Base-by-base conservation (phyloP, 1,140 invertebrate genomes). In the Pachyrhynchus sulphureomaculatus region DNA sequence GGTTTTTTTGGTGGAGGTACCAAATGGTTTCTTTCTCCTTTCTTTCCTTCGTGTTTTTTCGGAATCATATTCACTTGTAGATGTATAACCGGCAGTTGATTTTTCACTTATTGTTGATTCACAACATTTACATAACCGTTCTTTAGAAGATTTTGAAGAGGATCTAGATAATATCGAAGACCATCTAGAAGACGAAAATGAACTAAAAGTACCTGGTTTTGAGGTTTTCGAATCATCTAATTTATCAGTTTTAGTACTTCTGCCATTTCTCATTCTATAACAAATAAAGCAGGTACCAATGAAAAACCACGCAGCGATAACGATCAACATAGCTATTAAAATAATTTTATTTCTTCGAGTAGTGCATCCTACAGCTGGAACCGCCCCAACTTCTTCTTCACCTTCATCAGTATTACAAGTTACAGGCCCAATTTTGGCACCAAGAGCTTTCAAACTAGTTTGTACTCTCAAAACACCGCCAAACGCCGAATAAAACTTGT, bases 401-500 rank as follows among this genome's bases (percentile, higher is more conserved):
- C 15, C 41, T 51, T 69, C 61, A 24, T 53, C 45, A 2, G 26
- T 33, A 24, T 55, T 45, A 15, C 42, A 42, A 5, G 52, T 2
- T 47, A 44, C 32, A 34, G 36, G 39, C 20, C 33, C 49, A n/a
- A 37, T 18, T 54, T 52, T 52, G 3, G 62, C 49, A 15, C 57
- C 56, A 17, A 62, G 10, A 54, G 71, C 75, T 69, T 80, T 79
- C 13, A 84, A 74, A 4, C 82, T 80, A 3, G 80, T 78, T 17
- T 82, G 78, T 47, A 86, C 77, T 65, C 82, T 73, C 13, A 84
- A 68, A 18, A 85, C 72, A 13, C 83, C 84, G 0, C 83, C 83
- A 52, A 83, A 85, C 21, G 81, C 83, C 4, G 81, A 76, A 65
- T 85, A 86, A 70, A 83, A 78, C 65, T 81, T 83, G 21, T 84